Evolutionary conservation across 2,113 vertebrate genomes (phyloP).

Genomic region (Daboia siamensis): DNA sequence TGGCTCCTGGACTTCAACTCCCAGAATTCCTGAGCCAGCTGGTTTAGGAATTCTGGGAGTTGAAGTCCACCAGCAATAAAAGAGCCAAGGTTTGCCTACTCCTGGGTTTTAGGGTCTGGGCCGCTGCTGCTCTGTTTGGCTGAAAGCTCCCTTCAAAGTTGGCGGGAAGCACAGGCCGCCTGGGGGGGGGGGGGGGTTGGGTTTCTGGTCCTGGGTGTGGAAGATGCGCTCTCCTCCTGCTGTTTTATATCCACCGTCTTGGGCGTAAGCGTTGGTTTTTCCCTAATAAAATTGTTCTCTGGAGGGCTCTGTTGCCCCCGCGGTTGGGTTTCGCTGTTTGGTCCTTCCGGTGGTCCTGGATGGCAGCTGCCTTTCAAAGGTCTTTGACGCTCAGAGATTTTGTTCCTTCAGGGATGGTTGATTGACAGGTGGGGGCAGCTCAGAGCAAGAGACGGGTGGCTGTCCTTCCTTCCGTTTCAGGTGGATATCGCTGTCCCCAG

Average conservation of each 20-base stretch:
- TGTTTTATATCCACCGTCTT: not conserved
- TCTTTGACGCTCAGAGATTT: not conserved
- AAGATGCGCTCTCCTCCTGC: not conserved
- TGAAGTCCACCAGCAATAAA: too few species aligned
- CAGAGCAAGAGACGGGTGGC: not conserved
- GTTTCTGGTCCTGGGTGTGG: not conserved
- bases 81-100: not conserved
- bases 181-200: too few species aligned
- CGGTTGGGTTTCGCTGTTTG: not conserved
- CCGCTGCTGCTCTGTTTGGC: not conserved
- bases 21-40: too few species aligned
- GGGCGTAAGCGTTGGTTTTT: accelerated
- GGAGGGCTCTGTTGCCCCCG: not conserved
- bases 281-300: not conserved
- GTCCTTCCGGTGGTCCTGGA: not conserved
- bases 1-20: too few species aligned
- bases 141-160: not conserved
- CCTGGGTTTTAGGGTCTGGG: not conserved
- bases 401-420: not conserved
- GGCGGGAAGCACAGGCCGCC: not conserved
- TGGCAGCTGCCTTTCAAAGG: not conserved
- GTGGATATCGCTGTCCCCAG: not conserved
- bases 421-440: not conserved
- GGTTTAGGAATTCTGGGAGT: too few species aligned
- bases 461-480: not conserved